These are phyloP conservation scores for Takifugu bimaculatus DNA, from an alignment of 2,113 vertebrate species.

Conservation along the genomic window DNA sequence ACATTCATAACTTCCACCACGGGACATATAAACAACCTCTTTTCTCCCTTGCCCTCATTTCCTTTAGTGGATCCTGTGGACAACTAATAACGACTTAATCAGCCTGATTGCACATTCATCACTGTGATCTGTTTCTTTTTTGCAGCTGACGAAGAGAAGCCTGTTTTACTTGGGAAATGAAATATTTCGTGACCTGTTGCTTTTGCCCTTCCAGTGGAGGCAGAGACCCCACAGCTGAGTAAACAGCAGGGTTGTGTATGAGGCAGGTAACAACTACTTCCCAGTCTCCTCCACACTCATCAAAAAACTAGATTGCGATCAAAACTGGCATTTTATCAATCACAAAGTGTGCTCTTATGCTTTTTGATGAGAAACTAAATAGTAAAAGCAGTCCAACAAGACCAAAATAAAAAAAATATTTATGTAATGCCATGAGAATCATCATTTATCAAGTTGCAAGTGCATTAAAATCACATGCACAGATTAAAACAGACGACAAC, in stretches of 20 bases:
- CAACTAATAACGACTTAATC: conserved; percentile 77
- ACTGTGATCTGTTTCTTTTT: conserved; percentile 66
- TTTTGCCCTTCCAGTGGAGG: conserved; percentile 70
- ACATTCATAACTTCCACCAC: conserved; percentile 62
- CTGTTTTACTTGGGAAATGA: conserved; percentile 83
- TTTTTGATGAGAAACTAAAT: too few relatives aligned
- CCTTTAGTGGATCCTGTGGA: conserved; percentile 70
- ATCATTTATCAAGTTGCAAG: too few relatives aligned
- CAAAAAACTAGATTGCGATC: conserved; percentile 4
- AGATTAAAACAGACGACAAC: neutral
- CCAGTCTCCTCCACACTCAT: conserved; percentile 18
- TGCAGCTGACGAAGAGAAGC: conserved; percentile 57
- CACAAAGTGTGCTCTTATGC: too few relatives aligned
- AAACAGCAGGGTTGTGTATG: conserved; percentile 63
- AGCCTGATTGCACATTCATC: conserved; percentile 82
- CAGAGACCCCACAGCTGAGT: conserved; percentile 76
- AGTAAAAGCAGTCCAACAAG: too few relatives aligned
- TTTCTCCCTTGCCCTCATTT: conserved; percentile 75
- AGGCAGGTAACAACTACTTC: conserved; percentile 67
- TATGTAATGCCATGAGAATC: too few relatives aligned
- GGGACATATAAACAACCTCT: conserved; percentile 70
- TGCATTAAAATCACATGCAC: too few relatives aligned
- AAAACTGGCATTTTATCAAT: too few relatives aligned
- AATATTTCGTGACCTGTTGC: conserved; percentile 78
- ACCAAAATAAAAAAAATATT: conserved; percentile 9